These are phyloP conservation scores for Paracanthobrama guichenoti DNA, from an alignment of 2,113 vertebrate genomes.

Conservation along the genomic window DNA sequence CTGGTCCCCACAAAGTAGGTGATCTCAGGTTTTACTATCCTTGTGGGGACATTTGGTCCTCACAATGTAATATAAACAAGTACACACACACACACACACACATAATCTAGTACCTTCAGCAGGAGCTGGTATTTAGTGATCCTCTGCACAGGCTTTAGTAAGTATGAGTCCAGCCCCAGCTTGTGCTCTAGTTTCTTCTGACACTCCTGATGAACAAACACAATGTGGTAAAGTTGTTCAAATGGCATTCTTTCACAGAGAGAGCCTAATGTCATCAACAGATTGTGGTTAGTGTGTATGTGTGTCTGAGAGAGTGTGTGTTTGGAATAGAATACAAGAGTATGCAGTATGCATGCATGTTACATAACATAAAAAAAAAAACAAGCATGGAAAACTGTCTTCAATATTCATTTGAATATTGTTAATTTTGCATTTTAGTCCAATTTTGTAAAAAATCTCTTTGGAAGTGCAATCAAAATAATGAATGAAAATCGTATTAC, in stretches of 20 bases:
- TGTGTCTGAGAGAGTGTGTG: background rate
- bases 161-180: constrained; percentile 94
- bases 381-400: background rate
- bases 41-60: no score
- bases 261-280: background rate
- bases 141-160: constrained; percentile 96
- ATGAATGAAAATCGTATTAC: background rate
- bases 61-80: no score
- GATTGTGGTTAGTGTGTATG: background rate
- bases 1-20: no score
- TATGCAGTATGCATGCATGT: background rate
- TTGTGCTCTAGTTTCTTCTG: constrained; percentile 97
- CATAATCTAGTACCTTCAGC: constrained; percentile 81
- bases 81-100: background rate
- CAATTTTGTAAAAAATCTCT: background rate
- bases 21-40: no score
- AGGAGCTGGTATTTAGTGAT: constrained; percentile 98
- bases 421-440: no score
- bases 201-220: constrained; percentile 82
- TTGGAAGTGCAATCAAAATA: background rate
- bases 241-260: background rate
- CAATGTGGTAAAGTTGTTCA: background rate
- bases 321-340: background rate
- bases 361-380: background rate
- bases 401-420: background rate